Base-by-base conservation (phyloP, 1,140 invertebrate species). In the Drosophila orosa region DNA sequence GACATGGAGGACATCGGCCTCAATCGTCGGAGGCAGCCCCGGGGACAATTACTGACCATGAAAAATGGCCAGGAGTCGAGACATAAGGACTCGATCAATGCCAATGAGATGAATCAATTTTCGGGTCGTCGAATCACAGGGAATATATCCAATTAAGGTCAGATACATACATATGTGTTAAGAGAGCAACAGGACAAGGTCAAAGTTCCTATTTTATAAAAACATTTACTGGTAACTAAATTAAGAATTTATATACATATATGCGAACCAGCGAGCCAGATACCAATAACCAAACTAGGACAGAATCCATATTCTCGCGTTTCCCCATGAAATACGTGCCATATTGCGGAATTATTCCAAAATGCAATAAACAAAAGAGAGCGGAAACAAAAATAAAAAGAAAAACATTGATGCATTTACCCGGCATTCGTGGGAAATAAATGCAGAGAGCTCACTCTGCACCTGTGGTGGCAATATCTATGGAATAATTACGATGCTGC, bases 1-100 rank as follows among this genome's bases (percentile, higher is more conserved):
- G 68, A 22, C 35, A 29, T 37, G 33, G 47, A 52, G 61, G 68
- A 67, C 45, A 45, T 56, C 61, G 74, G 47, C 63, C 15, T 35
- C 31, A 22, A 10, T 33, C 2, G 48, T 19, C 17, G 9, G 13
- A 25, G 40, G 58, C 56, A 5, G 13, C 29, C 17, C 33, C 15
- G 22, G 29, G 39, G 33, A 39, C 82, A 85, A 81, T 81, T 86
- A 86, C 78, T 85, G 82, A 72, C 82, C 82, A 85, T 85, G 78
- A 85, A 86, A 85, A 85, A 85, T 81, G 68, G 66, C 63, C 82
- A 55, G 47, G 63, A 57, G 60, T 65, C 59, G 63, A 55, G 47
- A 47, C 56, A 47, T 12, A 45, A 29, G 35, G 37, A 66, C 29
- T 68, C 65, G 60, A 66, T 66, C 65, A 68, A 68, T 52, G 45